Evolutionary conservation across 2,888 invertebrate species (phyloP).

Genomic region (Ommatoiulus sabulosus): DNA sequence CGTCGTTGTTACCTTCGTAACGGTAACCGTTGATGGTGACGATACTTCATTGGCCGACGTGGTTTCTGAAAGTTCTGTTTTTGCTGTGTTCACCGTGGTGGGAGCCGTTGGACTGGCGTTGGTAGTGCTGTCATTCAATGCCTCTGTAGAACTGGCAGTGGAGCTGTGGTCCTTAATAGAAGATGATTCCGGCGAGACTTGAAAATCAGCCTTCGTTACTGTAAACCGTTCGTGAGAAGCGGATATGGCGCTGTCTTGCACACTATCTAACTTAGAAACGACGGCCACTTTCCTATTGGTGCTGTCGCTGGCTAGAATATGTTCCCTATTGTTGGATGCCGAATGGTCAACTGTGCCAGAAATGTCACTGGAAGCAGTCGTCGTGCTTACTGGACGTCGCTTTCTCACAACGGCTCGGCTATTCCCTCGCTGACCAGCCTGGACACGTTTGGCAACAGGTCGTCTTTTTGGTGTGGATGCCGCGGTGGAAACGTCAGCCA

Average conservation of each 20-base stretch:
- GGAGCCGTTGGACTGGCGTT: not conserved
- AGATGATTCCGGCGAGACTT: not conserved
- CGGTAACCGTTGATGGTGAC: constrained; percentile 32
- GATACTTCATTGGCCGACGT: not conserved
- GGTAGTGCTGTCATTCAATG: not conserved
- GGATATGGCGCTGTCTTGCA: constrained; percentile 44
- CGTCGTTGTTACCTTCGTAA: constrained; percentile 34
- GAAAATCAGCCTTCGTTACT: constrained; percentile 2
- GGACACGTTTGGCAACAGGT: constrained; percentile 37
- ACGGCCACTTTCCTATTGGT: constrained; percentile 45
- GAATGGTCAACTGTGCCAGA: constrained; percentile 50
- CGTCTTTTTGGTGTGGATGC: not conserved
- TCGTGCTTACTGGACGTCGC: constrained; percentile 19
- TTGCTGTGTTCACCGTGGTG: not conserved
- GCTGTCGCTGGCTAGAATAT: not conserved
- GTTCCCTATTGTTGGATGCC: not conserved
- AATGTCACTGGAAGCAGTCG: not conserved
- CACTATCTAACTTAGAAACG: not conserved
- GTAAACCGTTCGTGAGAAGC: constrained; percentile 39
- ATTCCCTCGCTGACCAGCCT: not conserved
- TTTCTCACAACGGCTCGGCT: constrained; percentile 19
- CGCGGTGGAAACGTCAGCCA: not conserved
- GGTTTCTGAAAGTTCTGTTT: not conserved
- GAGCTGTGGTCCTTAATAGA: constrained; percentile 32
- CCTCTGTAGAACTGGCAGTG: not conserved